A percentile compares a stretch with the other conserved stretches of the same genome.
Conservation (phyloP, 2,888 invertebrate species). For the Noctua janthe region DNA sequence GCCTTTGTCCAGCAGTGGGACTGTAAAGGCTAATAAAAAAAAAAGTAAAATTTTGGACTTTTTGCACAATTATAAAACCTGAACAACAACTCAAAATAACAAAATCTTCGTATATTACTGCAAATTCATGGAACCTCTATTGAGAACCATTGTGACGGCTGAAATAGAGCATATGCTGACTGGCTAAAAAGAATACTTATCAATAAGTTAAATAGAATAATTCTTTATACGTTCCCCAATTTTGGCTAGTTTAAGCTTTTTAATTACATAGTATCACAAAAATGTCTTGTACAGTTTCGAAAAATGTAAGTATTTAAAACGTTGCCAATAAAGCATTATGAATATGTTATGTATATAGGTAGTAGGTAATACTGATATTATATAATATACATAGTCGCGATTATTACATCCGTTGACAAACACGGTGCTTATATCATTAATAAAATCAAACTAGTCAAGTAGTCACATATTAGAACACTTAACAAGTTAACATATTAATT, state of each 20-base stretch:
- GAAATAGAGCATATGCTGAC: not conserved
- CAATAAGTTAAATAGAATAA: not conserved
- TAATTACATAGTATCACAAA: not conserved
- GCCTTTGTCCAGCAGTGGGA: no score
- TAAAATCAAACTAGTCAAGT: conserved; percentile 11
- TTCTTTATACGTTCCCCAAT: no score
- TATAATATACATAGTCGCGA: not conserved
- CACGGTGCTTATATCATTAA: conserved; percentile 4
- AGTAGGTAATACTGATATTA: not conserved
- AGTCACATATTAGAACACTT: not conserved
- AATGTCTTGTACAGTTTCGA: not conserved
- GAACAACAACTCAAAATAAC: not conserved
- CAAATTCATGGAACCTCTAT: not conserved
- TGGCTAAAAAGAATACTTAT: not conserved
- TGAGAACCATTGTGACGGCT: not conserved
- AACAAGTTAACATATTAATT: not conserved
- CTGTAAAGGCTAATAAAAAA: no score
- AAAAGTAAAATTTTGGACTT: not conserved
- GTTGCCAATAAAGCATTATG: not conserved
- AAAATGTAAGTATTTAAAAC: not conserved
- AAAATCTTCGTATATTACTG: not conserved
- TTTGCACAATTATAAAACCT: not conserved
- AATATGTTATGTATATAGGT: not conserved
- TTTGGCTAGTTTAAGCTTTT: not conserved
- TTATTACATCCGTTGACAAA: conserved; percentile 29